Evolutionary conservation across 2,797 vertebrate genomes (phyloP), one percentile per base, ranked within the genome.

Genomic region (Rhinatrema bivittatum): DNA sequence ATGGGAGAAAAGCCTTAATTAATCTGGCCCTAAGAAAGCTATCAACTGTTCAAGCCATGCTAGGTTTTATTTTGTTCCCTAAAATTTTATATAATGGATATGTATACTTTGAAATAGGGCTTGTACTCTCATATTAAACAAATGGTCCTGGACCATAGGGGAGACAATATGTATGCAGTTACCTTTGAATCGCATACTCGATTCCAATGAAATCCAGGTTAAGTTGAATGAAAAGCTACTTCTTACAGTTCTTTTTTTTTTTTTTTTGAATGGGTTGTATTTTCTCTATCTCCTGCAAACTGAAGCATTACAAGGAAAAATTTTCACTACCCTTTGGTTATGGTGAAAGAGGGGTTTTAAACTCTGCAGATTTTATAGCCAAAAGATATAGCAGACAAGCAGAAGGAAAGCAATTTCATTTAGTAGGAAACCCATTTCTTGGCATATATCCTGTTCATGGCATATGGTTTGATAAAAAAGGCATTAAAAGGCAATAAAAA

Each of bases 401-500:
- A 13, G 36, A 66, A 54, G 40, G 53, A 55, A 58, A 53, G 32
- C 41, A 35, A 46, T 47, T 46, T 36, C 42, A 41, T 53, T 22
- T 24, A 37, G 5, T 20, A 16, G 41, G 49, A 69, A 61, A 46
- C 33, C 49, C 36, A 59, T 59, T 63, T 33, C 53, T 45, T 58
- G 10, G 34, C 56, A 9, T 22, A 40, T 53, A 39, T 56, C 17
- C 36, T 59, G 22, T n/a, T 51, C 34, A 40, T 53, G 24, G 14
- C 3, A 51, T 57, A 70, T 59, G 63, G 54, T 63, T 65, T 60
- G 44, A 47, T 62, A 47, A 50, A 60, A 51, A 46, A 47, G 7
- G 50, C 46, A 59, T 59, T 56, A 52, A 60, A 57, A 42, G n/a
- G 14, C 34, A 38, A 67, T 61, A 53, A 62, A 65, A 53, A 36